phyloP scores from a whole-genome alignment of 2,113 vertebrate species.

The Saguinus imperator region DNA sequence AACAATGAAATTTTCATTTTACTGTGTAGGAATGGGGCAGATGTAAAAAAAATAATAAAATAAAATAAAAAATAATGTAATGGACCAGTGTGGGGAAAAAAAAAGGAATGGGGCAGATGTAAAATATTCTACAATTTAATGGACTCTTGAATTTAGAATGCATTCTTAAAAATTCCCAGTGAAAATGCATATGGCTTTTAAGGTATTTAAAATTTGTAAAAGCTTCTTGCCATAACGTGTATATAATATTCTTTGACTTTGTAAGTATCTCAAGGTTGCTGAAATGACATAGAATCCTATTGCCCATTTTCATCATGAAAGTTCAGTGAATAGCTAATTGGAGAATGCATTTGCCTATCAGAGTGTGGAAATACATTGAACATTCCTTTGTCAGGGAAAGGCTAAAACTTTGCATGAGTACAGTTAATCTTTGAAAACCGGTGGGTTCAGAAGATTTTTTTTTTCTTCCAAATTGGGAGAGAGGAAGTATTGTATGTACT shows the following conservation, averaged over 20 bases:
- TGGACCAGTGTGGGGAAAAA: too few relatives aligned
- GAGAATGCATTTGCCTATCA: background rate
- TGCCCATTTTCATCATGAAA: constrained; percentile 8
- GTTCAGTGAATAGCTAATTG: background rate
- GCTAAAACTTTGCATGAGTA: background rate
- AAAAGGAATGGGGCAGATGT: background rate
- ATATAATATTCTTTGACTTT: background rate
- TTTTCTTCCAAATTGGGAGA: background rate
- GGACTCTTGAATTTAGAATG: background rate
- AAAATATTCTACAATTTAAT: background rate
- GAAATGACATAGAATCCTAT: background rate
- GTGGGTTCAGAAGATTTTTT: background rate
- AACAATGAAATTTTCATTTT: constrained; percentile 25
- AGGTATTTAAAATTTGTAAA: constrained; percentile 19
- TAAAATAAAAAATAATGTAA: too few relatives aligned
- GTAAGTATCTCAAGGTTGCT: background rate
- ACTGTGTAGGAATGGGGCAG: background rate
- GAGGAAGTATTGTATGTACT: background rate
- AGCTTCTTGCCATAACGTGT: background rate
- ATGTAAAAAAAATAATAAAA: background rate
- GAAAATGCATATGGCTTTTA: background rate
- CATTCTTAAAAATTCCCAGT: background rate
- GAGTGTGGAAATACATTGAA: background rate
- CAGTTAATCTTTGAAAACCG: constrained; percentile 11
- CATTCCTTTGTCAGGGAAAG: background rate